A percentile compares a stretch with the other conserved stretches of the same genome.
These are phyloP conservation scores for Zaprionus africanus DNA, from an alignment of 1,140 invertebrate species.

Conservation along the genomic window DNA sequence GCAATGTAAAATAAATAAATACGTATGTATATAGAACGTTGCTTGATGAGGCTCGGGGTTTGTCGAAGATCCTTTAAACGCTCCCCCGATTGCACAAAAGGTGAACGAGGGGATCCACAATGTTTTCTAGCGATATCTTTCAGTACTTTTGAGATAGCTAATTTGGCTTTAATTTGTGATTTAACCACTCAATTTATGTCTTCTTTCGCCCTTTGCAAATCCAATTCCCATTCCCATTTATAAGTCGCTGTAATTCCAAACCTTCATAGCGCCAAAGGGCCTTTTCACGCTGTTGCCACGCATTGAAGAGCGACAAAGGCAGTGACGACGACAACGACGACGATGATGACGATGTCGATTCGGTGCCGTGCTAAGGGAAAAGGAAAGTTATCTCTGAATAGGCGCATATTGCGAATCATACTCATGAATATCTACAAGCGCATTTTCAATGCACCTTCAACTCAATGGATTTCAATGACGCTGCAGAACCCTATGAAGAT, in stretches of 20 bases:
- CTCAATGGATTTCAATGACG: slow-evolving; percentile 54
- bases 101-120: slow-evolving; percentile 46
- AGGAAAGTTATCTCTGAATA: slow-evolving; percentile 23
- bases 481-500: slow-evolving; percentile 34
- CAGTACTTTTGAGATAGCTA: neutral
- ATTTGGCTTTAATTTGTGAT: neutral
- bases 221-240: neutral
- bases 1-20: neutral
- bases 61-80: slow-evolving; percentile 44
- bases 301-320: slow-evolving; percentile 12
- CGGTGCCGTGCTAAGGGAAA: slow-evolving; percentile 7
- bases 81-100: no score
- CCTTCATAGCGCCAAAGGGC: neutral
- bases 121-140: slow-evolving; percentile 5
- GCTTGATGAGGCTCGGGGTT: slow-evolving; percentile 14
- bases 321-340: neutral
- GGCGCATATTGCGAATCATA: slow-evolving; percentile 37
- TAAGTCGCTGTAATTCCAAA: neutral
- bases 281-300: neutral
- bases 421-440: slow-evolving; percentile 37
- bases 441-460: slow-evolving; percentile 31
- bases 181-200: slow-evolving; percentile 1
- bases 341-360: slow-evolving; percentile 31
- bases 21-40: neutral
- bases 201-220: neutral